A percentile compares a stretch with the other conserved stretches of the same genome.
Conservation (phyloP, 1,140 invertebrate species). For the Holcopasites calliopsidis region DNA sequence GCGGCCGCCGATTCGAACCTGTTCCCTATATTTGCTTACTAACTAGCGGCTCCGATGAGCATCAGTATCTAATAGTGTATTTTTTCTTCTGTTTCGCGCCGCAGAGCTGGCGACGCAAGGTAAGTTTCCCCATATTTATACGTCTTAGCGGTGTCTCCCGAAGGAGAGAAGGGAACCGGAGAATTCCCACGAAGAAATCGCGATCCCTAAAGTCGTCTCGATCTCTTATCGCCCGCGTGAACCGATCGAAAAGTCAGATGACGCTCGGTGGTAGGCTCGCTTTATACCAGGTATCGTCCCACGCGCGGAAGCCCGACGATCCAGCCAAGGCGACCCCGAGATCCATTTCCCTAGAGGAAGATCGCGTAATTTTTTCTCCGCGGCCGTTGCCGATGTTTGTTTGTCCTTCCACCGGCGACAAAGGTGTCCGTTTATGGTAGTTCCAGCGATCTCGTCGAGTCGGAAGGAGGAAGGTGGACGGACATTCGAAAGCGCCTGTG, state of each 20-base stretch:
- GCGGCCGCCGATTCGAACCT: neutral
- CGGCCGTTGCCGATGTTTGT: slow-evolving; percentile 1
- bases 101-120: slow-evolving; percentile 77
- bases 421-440: slow-evolving; percentile 38
- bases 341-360: neutral
- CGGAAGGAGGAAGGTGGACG: slow-evolving; percentile 16
- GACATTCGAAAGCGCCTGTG: neutral
- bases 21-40: neutral
- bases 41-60: neutral
- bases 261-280: neutral
- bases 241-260: slow-evolving; percentile 19
- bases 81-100: slow-evolving; percentile 73
- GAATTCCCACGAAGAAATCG: neutral
- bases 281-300: neutral
- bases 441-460: slow-evolving; percentile 9
- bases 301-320: neutral
- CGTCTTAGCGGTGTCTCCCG: neutral
- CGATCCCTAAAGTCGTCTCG: neutral
- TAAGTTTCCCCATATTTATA: slow-evolving; percentile 67
- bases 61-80: slow-evolving; percentile 55
- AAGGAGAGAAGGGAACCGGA: neutral
- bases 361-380: neutral
- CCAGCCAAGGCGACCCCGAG: neutral
- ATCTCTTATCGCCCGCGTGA: slow-evolving; percentile 28
- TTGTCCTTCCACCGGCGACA: neutral